These are phyloP conservation scores for Acanthaster planci DNA, from an alignment of 35 echinoderm and acorn worm species.

Conservation along the genomic window DNA sequence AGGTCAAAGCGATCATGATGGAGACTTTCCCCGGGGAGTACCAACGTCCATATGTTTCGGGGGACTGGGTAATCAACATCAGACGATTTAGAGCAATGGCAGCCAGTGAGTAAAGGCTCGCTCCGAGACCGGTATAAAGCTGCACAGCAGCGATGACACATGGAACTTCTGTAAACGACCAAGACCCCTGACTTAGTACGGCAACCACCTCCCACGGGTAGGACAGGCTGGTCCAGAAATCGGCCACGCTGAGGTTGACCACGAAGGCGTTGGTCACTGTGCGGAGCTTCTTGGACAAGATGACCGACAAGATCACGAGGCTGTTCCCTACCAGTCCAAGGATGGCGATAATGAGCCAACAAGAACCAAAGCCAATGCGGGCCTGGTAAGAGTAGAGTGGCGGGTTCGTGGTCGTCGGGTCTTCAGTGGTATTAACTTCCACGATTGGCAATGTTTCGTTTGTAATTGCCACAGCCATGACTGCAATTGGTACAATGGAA, in stretches of 20 bases:
- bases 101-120: slow-evolving; percentile 72
- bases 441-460: no score
- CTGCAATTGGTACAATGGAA: no score
- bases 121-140: slow-evolving; percentile 58
- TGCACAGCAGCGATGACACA: slow-evolving; percentile 52
- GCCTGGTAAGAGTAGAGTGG: not conserved
- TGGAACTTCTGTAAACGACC: slow-evolving; percentile 21
- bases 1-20: slow-evolving; percentile 57
- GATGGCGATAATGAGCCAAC: slow-evolving; percentile 33
- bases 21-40: slow-evolving; percentile 46
- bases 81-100: slow-evolving; percentile 72
- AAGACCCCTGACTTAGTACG: slow-evolving; percentile 21
- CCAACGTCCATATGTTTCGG: slow-evolving; percentile 31
- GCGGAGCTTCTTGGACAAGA: slow-evolving; percentile 68
- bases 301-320: slow-evolving; percentile 73
- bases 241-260: slow-evolving; percentile 86
- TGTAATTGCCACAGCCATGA: no score
- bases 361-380: not conserved
- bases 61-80: slow-evolving; percentile 52
- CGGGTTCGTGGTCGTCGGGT: not conserved
- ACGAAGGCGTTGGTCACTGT: slow-evolving; percentile 86
- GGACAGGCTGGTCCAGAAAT: slow-evolving; percentile 52
- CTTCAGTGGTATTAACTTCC: not conserved
- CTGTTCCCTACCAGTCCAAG: slow-evolving; percentile 76
- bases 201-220: not conserved